These are phyloP conservation scores for Ephialtes manifestator DNA, from an alignment of 2,888 invertebrate genomes.

Conservation along the genomic window DNA sequence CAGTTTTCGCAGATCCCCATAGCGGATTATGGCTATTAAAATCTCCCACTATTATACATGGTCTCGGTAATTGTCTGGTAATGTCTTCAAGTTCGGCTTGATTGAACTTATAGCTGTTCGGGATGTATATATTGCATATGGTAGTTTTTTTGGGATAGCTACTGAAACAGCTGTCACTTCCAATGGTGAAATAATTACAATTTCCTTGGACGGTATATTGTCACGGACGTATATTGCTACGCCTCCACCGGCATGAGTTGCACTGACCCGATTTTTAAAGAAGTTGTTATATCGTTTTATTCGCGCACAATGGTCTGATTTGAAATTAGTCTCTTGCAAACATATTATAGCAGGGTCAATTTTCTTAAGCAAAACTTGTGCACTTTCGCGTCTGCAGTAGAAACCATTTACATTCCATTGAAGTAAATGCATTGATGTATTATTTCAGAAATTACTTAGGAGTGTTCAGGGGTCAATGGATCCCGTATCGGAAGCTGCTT, in stretches of 20 bases:
- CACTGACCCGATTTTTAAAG: conserved; percentile 56
- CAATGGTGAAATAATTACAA: conserved; percentile 49
- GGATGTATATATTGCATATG: conserved; percentile 62
- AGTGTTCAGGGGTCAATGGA: no score
- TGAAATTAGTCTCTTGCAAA: conserved; percentile 56
- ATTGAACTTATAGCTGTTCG: no score
- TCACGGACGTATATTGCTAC: conserved; percentile 63
- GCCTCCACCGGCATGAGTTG: conserved; percentile 66
- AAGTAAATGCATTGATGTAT: conserved; percentile 34
- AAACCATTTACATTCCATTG: conserved; percentile 60
- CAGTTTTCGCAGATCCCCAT: conserved; percentile 60
- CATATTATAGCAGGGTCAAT: conserved; percentile 42
- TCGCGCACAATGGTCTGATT: conserved; percentile 22
- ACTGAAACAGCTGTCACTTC: conserved; percentile 69
- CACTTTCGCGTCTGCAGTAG: conserved; percentile 13
- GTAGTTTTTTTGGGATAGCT: conserved; percentile 57
- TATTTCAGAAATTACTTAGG: background rate
- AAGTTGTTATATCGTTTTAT: conserved; percentile 20
- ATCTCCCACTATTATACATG: conserved; percentile 44
- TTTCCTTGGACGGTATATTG: conserved; percentile 49
- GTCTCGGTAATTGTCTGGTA: conserved; percentile 43
- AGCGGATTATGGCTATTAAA: conserved; percentile 38
- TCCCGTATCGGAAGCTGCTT: no score
- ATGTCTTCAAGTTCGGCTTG: no score
- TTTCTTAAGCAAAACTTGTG: conserved; percentile 46